Conservation (phyloP, 1,140 invertebrate genomes). For the Caenorhabditis briggsae region DNA sequence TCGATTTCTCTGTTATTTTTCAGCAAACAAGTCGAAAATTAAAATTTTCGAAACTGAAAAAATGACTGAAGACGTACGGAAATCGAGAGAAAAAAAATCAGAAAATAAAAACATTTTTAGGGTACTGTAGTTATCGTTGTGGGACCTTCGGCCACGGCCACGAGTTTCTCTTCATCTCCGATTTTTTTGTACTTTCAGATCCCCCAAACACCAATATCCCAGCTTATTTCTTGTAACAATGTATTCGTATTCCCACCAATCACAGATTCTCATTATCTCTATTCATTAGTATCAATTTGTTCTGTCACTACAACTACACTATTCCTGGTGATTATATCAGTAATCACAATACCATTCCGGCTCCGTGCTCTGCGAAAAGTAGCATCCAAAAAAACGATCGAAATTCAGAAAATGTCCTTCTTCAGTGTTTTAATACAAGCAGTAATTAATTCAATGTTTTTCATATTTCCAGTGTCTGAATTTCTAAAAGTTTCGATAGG, state of each 20-base stretch:
- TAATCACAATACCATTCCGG: slow-evolving; percentile 17
- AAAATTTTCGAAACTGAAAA: too few relatives aligned
- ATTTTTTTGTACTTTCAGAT: too few relatives aligned
- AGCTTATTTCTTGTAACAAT: background rate
- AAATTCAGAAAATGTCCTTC: slow-evolving; percentile 21
- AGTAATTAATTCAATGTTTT: background rate
- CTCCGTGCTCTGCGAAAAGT: background rate
- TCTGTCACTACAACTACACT: slow-evolving; percentile 18
- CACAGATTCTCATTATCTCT: background rate
- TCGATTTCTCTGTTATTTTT: too few relatives aligned
- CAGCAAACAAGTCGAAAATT: too few relatives aligned
- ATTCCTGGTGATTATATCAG: background rate
- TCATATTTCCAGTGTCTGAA: slow-evolving; percentile 29
- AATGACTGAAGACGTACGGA: too few relatives aligned
- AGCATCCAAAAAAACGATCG: background rate
- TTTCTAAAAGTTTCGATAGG: background rate
- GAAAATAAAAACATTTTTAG: too few relatives aligned
- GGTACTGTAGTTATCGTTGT: too few relatives aligned
- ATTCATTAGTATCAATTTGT: background rate
- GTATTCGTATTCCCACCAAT: slow-evolving; percentile 5
- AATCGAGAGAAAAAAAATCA: too few relatives aligned
- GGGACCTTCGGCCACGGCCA: too few relatives aligned
- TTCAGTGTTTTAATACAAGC: background rate
- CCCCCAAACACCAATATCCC: background rate
- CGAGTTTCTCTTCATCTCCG: too few relatives aligned